Conservation (phyloP, 2,113 vertebrate genomes). For the Sapajus apella region DNA sequence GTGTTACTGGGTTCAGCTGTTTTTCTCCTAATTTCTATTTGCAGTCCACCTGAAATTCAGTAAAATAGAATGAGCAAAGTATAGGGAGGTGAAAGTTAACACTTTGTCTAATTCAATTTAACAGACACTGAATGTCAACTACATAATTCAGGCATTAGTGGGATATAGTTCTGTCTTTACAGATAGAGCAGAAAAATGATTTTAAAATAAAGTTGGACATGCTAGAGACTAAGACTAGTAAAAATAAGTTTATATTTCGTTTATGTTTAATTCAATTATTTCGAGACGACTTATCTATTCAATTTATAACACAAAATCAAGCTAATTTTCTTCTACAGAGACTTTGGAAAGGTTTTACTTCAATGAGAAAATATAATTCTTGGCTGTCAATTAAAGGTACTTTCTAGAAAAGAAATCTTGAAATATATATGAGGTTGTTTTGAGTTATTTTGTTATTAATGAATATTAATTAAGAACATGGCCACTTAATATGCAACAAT, state of each 20-base stretch:
- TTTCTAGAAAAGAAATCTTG: not conserved
- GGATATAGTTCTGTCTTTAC: not conserved
- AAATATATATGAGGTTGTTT: not conserved
- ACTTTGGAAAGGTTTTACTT: not conserved
- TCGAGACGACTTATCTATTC: not conserved
- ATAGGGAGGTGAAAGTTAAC: not conserved
- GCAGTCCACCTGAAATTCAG: not conserved
- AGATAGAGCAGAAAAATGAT: not conserved
- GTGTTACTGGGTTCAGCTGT: not conserved
- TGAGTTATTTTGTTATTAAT: not conserved
- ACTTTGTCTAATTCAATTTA: not conserved
- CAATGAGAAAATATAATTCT: not conserved
- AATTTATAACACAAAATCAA: not conserved
- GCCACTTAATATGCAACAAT: not conserved
- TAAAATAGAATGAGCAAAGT: not conserved
- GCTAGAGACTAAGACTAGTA: not conserved
- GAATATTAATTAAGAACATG: not conserved
- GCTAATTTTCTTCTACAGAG: not conserved
- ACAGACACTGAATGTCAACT: not conserved
- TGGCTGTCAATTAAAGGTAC: not conserved
- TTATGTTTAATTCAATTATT: slow-evolving; percentile 1
- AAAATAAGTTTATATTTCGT: not conserved
- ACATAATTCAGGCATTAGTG: not conserved
- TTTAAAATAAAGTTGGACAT: slow-evolving; percentile 22
- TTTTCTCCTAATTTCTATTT: slow-evolving; percentile 24